phyloP scores from a whole-genome alignment of 2,113 vertebrate species.

The Elephantulus edwardii region DNA sequence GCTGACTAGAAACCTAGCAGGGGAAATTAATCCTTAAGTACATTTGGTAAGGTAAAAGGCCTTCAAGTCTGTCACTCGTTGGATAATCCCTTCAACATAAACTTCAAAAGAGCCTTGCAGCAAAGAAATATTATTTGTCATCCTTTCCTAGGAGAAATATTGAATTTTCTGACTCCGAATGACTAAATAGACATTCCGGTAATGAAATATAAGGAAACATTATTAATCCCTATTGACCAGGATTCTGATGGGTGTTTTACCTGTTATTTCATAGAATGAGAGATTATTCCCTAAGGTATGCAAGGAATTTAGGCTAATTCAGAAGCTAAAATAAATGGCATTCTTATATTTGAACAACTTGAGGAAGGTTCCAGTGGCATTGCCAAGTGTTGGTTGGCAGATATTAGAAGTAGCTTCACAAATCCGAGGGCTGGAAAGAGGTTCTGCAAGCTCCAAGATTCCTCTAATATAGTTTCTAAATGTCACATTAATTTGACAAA shows the following conservation, averaged over 20 bases:
- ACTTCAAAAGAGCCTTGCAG: background rate
- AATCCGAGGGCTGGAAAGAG: background rate
- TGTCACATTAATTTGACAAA: background rate
- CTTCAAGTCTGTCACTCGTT: background rate
- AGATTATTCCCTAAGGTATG: background rate
- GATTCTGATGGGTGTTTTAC: background rate
- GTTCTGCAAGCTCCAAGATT: background rate
- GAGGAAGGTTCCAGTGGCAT: background rate
- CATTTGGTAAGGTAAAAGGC: background rate
- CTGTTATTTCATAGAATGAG: background rate
- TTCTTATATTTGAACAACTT: background rate
- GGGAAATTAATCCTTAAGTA: background rate
- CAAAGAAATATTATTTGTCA: background rate
- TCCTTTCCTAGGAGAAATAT: background rate
- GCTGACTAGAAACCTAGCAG: background rate
- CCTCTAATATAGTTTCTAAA: background rate
- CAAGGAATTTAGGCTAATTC: background rate
- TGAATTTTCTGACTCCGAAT: background rate
- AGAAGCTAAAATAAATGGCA: background rate
- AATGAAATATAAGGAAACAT: background rate
- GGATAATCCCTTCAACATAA: constrained; percentile 28
- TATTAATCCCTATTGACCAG: background rate
- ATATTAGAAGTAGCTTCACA: background rate
- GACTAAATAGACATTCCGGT: background rate
- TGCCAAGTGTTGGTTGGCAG: background rate